Conservation (phyloP, 2,888 invertebrate species). For the Elysia crispata region DNA sequence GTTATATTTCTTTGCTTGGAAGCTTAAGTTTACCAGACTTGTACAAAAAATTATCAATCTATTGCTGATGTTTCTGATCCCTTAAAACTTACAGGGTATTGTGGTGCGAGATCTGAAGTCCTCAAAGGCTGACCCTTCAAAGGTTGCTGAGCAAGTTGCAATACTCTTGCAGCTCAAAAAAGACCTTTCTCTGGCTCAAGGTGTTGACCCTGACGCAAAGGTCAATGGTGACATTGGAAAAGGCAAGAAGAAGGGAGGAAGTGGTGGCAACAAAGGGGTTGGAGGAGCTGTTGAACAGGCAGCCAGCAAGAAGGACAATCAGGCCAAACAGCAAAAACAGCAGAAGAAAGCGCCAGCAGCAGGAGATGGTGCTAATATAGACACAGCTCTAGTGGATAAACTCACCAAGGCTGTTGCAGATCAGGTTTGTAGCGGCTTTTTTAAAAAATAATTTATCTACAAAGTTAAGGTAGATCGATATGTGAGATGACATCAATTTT, state of each 20-base stretch:
- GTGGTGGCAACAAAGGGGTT: not conserved
- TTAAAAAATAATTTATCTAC: too few relatives aligned
- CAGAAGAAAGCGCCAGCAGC: not conserved
- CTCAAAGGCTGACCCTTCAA: conserved; percentile 85
- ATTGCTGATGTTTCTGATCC: too few relatives aligned
- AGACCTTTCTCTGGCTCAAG: conserved; percentile 79
- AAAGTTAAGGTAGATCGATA: too few relatives aligned
- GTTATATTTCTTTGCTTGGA: too few relatives aligned
- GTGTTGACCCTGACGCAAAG: conserved; percentile 56
- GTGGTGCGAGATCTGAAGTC: conserved; percentile 87
- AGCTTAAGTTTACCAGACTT: too few relatives aligned
- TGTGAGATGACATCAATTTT: too few relatives aligned
- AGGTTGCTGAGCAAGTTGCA: conserved; percentile 88
- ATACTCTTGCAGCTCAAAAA: conserved; percentile 86
- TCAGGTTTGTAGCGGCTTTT: conserved; percentile 76
- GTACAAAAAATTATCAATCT: not conserved
- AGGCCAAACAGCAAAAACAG: not conserved
- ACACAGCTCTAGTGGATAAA: conserved; percentile 74
- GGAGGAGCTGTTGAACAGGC: not conserved
- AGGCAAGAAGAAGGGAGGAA: not conserved
- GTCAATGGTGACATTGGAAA: conserved; percentile 51
- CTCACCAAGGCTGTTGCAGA: conserved; percentile 80
- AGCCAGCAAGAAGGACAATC: not conserved
- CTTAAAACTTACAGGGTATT: conserved; percentile 82
- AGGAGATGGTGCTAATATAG: conserved; percentile 12